Evolutionary conservation across 2,888 invertebrate genomes (phyloP), one percentile per base, ranked within the genome.

Genomic region (Hypomecis punctinalis): DNA sequence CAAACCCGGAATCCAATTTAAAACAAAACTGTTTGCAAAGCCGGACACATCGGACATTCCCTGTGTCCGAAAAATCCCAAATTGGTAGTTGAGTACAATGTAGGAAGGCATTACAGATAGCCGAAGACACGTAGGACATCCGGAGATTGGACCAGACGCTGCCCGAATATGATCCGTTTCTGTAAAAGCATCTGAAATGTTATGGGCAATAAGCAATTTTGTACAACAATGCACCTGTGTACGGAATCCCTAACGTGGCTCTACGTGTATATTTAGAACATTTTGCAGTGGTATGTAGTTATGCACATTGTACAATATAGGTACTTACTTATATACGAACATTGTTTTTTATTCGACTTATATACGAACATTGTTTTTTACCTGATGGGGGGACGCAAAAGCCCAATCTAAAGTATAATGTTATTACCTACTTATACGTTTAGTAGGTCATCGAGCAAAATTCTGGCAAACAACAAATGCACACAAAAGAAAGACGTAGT

Each of bases 11-110:
- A 59, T 63, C 58, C 54, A 59, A 63, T 63, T 54, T 63, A 23
- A 49, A 59, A 63, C 53, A 59, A 63, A 59, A 58, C 33, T 59
- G 45, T 59, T 63, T 40, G 58, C 13, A 53, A 59, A 63, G n/a
- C 43, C 13, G 43, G 23, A 48, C 58, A 59, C 58, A 53, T 53
- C 40, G 52, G 35, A 57, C 56, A 53, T 63, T 57, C 47, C 52
- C 51, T 39, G 35, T 62, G 36, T 33, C 42, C 36, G 39, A 52
- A 52, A 52, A 40, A 23, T 33, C 52, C 40, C 23, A 52, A 52
- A 42, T 42, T 7, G 52, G 52, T 33, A 40, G 52, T 52, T 40
- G 23, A 10, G 52, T 33, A 52, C 52, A 52, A 52, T 40, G 52
- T 52, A 52, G 23, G 40, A 40, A 33, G 40, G 52, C 33, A 52